These are phyloP conservation scores for Cyprinodon diabolis DNA, from an alignment of 2,797 vertebrate genomes.

Conservation along the genomic window DNA sequence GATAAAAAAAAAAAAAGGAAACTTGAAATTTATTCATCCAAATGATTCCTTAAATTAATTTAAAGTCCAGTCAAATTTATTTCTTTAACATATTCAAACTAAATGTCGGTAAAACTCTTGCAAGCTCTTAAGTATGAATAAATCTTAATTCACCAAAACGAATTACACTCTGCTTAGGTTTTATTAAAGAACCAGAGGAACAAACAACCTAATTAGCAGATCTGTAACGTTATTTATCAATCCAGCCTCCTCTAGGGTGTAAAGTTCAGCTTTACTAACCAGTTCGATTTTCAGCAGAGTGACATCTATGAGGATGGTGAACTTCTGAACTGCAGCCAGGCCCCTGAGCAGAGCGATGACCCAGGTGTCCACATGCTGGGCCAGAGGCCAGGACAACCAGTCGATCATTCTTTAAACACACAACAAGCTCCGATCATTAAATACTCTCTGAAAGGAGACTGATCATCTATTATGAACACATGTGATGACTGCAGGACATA, in stretches of 20 bases:
- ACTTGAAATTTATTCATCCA: neutral
- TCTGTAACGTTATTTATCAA: neutral
- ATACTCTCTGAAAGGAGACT: neutral
- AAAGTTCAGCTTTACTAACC: constrained; percentile 78
- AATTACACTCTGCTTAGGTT: neutral
- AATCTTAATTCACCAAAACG: neutral
- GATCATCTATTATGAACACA: neutral
- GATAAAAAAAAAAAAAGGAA: neutral
- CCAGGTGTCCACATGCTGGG: constrained; percentile 98
- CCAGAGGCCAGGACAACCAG: constrained; percentile 98
- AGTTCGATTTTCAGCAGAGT: constrained; percentile 97
- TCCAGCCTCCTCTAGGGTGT: neutral
- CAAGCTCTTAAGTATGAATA: neutral
- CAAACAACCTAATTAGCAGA: neutral
- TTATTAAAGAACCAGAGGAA: neutral
- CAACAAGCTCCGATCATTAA: neutral
- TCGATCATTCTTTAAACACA: constrained; percentile 89
- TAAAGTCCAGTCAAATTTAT: neutral
- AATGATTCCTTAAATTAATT: neutral
- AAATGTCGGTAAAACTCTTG: neutral
- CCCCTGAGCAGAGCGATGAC: constrained; percentile 96
- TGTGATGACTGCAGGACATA: neutral
- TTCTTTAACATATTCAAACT: neutral
- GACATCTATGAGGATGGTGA: constrained; percentile 98
- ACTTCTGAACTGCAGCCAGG: constrained; percentile 97